A percentile compares a stretch with the other conserved stretches of the same genome.
phyloP scores from a whole-genome alignment of 2,888 invertebrate genomes.

The Caenorhabditis drosophilae region DNA sequence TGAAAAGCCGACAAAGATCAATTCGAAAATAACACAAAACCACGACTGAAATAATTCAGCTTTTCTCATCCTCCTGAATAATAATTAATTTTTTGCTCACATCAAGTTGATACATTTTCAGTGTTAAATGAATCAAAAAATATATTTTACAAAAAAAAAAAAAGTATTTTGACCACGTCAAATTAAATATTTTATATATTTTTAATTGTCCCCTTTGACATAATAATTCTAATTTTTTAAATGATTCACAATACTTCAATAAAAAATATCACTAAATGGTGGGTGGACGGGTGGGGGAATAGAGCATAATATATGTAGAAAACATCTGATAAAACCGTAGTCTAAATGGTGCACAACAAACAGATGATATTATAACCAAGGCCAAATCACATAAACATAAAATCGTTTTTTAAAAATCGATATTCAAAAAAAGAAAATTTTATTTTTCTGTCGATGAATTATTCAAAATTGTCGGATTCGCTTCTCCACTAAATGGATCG shows the following conservation, averaged over 20 bases:
- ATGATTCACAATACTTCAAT: no score
- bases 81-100: constrained; percentile 10
- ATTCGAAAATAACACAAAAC: constrained; percentile 31
- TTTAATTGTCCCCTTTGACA: background rate
- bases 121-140: background rate
- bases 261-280: background rate
- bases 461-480: constrained; percentile 22
- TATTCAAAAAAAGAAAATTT: constrained; percentile 25
- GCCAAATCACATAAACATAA: background rate
- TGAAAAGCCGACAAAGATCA: constrained; percentile 27
- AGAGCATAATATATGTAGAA: background rate
- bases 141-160: background rate
- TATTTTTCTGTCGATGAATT: background rate
- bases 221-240: no score
- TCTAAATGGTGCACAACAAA: constrained; percentile 35
- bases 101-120: constrained; percentile 33
- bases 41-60: constrained; percentile 22
- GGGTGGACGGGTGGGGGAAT: constrained; percentile 3
- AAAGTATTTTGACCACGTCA: constrained; percentile 1
- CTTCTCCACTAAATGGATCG: constrained; percentile 46
- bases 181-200: background rate
- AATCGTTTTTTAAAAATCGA: constrained; percentile 6
- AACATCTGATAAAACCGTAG: constrained; percentile 29
- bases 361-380: no score
- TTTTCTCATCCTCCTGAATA: background rate